A percentile compares a stretch with the other conserved stretches of the same genome.
Evolutionary conservation across 2,888 invertebrate species (phyloP).

Genomic region (Eupsilia transversa): DNA sequence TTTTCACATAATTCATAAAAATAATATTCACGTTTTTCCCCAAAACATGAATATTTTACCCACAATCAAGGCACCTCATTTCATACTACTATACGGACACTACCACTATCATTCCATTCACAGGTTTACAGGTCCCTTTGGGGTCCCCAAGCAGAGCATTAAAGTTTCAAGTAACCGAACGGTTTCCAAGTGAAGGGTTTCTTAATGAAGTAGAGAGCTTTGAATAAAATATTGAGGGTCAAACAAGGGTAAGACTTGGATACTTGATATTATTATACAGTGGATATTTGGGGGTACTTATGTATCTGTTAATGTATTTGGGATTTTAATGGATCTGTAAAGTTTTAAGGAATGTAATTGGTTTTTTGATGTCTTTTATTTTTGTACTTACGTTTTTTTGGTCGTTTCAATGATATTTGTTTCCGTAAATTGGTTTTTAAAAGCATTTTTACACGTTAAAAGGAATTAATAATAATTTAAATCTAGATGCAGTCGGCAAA

Average conservation of each 20-base stretch:
- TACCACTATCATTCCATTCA: not conserved
- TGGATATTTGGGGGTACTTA: slow-evolving; percentile 8
- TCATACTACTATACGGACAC: no score
- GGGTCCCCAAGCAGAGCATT: slow-evolving; percentile 54
- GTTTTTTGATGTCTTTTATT: not conserved
- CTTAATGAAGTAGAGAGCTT: slow-evolving; percentile 61
- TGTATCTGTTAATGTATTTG: slow-evolving; percentile 12
- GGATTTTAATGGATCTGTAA: slow-evolving; percentile 6
- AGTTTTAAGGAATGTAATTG: not conserved
- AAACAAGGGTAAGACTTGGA: slow-evolving; percentile 31
- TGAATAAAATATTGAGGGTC: slow-evolving; percentile 67
- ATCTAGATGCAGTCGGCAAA: not conserved
- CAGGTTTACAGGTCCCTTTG: slow-evolving; percentile 23
- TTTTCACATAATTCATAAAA: no score
- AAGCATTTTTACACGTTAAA: not conserved
- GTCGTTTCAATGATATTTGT: not conserved
- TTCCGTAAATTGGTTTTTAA: not conserved
- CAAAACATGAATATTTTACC: not conserved
- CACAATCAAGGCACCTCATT: not conserved
- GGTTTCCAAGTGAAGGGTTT: slow-evolving; percentile 61
- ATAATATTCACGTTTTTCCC: not conserved
- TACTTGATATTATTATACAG: slow-evolving; percentile 21
- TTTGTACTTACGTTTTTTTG: not conserved
- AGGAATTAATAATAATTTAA: not conserved
- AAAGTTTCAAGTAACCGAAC: slow-evolving; percentile 61